Conservation (phyloP, 2,888 invertebrate genomes). For the Gari tellinella region DNA sequence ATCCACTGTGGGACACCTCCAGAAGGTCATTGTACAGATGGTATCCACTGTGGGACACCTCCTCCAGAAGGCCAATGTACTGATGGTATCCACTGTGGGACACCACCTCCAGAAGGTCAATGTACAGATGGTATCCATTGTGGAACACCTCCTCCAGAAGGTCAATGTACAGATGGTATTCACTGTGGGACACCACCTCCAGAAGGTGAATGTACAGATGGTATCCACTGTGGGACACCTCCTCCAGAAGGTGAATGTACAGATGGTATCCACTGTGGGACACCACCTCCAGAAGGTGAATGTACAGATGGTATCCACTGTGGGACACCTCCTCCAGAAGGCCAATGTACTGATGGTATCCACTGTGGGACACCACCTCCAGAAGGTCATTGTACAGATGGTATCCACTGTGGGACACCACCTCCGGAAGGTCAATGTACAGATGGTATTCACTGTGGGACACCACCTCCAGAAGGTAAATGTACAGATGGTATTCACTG, state of each 20-base stretch:
- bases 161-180: constrained; percentile 55
- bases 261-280: constrained; percentile 62
- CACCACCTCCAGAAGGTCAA: constrained; percentile 60
- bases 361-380: constrained; percentile 51
- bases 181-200: constrained; percentile 61
- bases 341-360: constrained; percentile 42
- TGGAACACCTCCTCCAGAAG: constrained; percentile 52
- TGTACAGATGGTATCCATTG: too few species aligned
- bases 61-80: constrained; percentile 35
- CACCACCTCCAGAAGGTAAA: constrained; percentile 21
- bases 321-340: too few species aligned
- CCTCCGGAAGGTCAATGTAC: constrained; percentile 45
- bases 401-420: constrained; percentile 43
- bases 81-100: constrained; percentile 60
- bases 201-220: constrained; percentile 54
- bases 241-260: constrained; percentile 49
- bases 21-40: constrained; percentile 30
- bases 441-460: constrained; percentile 64
- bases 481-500: constrained; percentile 55
- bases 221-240: constrained; percentile 59
- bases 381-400: constrained; percentile 44
- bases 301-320: constrained; percentile 64
- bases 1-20: constrained; percentile 48
- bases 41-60: constrained; percentile 6
- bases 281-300: constrained; percentile 43